These are phyloP conservation scores for Apis cerana DNA, from an alignment of 1,140 invertebrate genomes.

Conservation along the genomic window DNA sequence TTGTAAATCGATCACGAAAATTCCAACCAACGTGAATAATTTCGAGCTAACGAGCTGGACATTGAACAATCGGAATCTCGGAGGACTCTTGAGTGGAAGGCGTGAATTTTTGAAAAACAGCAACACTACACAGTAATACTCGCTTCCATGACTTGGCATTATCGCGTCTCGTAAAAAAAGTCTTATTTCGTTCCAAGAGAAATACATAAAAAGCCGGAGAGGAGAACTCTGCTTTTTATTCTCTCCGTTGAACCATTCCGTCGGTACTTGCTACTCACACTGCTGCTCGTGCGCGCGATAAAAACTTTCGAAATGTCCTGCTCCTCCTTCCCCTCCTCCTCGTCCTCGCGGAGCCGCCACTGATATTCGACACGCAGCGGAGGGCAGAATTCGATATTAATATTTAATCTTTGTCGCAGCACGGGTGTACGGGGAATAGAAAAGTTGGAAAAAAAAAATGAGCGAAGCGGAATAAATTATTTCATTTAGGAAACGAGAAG, in stretches of 20 bases:
- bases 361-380: not conserved
- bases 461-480: slow-evolving; percentile 23
- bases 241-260: not conserved
- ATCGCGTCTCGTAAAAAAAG: slow-evolving; percentile 42
- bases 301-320: slow-evolving; percentile 30
- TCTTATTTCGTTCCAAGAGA: slow-evolving; percentile 1
- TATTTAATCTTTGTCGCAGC: slow-evolving; percentile 27
- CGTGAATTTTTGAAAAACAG: not conserved
- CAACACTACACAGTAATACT: not conserved
- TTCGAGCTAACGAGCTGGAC: not conserved
- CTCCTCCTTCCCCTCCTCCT: not conserved
- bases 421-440: not conserved
- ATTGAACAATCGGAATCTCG: not conserved
- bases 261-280: not conserved
- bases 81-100: not conserved
- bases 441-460: not conserved
- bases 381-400: slow-evolving; percentile 29
- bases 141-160: slow-evolving; percentile 5
- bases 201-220: slow-evolving; percentile 20
- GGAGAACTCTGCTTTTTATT: slow-evolving; percentile 7
- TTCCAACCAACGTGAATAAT: not conserved
- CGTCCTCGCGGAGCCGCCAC: not conserved
- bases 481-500: not conserved
- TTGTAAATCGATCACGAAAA: not conserved
- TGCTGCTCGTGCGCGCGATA: slow-evolving; percentile 7